Percentiles rank a stretch among this genome's conserved stretches.
These are phyloP conservation scores for Erpobdella octoculata DNA, from an alignment of 2,888 invertebrate species.

Conservation along the genomic window DNA sequence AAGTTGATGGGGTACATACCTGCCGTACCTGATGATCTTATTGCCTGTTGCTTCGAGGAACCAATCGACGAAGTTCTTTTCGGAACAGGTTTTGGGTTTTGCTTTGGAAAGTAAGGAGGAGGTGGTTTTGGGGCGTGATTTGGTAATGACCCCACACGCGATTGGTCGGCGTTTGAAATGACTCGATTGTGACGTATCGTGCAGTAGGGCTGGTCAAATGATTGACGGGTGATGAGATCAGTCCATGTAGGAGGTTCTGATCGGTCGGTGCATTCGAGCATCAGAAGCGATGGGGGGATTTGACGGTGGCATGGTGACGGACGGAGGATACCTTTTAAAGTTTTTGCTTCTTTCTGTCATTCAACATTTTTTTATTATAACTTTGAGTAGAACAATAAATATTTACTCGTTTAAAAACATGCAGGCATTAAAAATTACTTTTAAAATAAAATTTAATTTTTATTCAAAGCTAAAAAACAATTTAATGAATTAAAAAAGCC, in stretches of 20 bases:
- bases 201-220: background rate
- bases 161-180: background rate
- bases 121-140: background rate
- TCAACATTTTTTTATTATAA: too few relatives aligned
- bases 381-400: too few relatives aligned
- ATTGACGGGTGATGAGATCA: background rate
- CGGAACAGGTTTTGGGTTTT: background rate
- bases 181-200: constrained; percentile 6
- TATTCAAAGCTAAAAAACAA: too few relatives aligned
- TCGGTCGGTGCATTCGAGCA: too few relatives aligned
- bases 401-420: too few relatives aligned
- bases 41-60: background rate
- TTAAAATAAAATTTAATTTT: too few relatives aligned
- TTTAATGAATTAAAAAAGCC: too few relatives aligned
- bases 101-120: background rate
- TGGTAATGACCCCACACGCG: background rate
- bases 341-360: constrained; percentile 1
- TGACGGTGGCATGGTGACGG: background rate
- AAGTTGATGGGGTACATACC: background rate
- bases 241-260: background rate
- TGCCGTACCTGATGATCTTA: background rate
- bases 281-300: background rate
- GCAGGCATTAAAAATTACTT: too few relatives aligned
- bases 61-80: constrained; percentile 8
- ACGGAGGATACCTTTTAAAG: constrained; percentile 6